Conservation (phyloP, 2,113 vertebrate genomes). For the Marmota flaviventris region DNA sequence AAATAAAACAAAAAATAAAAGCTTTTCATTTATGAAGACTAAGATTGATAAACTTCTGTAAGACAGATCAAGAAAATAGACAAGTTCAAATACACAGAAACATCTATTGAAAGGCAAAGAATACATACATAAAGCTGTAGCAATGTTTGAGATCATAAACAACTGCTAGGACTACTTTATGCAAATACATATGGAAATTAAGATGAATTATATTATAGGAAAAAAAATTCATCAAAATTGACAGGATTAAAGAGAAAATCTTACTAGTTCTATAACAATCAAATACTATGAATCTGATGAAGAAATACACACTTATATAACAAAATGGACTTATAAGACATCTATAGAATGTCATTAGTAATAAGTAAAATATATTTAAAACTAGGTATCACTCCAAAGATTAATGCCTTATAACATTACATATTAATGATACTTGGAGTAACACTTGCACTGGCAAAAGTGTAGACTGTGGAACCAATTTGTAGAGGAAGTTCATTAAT, state of each 20-base stretch:
- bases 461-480: not conserved
- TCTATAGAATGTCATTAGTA: not conserved
- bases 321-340: not conserved
- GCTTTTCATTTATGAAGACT: not conserved
- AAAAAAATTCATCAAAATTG: not conserved
- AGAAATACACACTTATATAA: not conserved
- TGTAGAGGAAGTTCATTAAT: not conserved
- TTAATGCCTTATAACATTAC: not conserved
- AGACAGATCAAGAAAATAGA: not conserved
- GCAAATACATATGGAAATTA: not conserved
- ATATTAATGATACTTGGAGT: not conserved
- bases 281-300: not conserved
- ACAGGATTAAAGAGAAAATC: not conserved
- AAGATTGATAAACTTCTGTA: not conserved
- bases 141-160: not conserved
- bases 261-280: not conserved
- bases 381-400: not conserved
- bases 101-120: not conserved
- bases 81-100: not conserved
- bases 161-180: not conserved
- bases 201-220: not conserved
- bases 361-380: conserved; percentile 31
- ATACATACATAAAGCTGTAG: conserved; percentile 3
- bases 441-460: not conserved
- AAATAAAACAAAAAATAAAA: not conserved